A percentile compares a stretch with the other conserved stretches of the same genome.
These are phyloP conservation scores for Scomberomorus guttatus DNA, from an alignment of 2,797 vertebrate genomes.

Conservation along the genomic window DNA sequence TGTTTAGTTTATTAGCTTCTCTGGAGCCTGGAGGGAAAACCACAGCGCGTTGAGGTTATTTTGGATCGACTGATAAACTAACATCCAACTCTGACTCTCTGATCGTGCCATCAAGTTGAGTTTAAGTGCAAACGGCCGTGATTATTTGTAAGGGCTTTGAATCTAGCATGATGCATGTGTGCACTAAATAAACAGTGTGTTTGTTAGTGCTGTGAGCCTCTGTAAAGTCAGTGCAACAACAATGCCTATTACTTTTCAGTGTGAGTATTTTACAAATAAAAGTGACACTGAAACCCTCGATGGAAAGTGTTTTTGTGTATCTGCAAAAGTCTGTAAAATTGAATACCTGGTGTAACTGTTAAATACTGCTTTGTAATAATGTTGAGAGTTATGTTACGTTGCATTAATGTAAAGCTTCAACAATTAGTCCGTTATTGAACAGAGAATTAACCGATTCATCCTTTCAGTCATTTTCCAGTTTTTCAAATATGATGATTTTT, in stretches of 20 bases:
- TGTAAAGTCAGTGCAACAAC: slow-evolving; percentile 75
- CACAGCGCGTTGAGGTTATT: slow-evolving; percentile 36
- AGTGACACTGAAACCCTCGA: slow-evolving; percentile 58
- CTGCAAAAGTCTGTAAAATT: slow-evolving; percentile 6
- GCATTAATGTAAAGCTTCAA: neutral
- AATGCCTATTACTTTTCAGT: slow-evolving; percentile 76
- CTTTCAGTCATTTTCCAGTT: neutral
- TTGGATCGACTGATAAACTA: slow-evolving; percentile 33
- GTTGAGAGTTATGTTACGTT: neutral
- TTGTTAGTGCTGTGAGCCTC: slow-evolving; percentile 82
- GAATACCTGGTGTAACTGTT: neutral
- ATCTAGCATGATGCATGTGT: slow-evolving; percentile 85
- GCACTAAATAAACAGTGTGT: slow-evolving; percentile 80
- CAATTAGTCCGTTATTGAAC: neutral
- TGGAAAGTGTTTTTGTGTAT: slow-evolving; percentile 43
- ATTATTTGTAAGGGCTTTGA: slow-evolving; percentile 80
- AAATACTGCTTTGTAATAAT: neutral
- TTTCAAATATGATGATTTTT: neutral
- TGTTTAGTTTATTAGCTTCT: slow-evolving; percentile 72
- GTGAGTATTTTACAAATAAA: slow-evolving; percentile 85
- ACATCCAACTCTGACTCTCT: slow-evolving; percentile 35
- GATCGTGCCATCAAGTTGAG: slow-evolving; percentile 27
- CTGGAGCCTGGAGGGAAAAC: slow-evolving; percentile 51
- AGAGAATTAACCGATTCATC: no score
- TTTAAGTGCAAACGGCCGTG: slow-evolving; percentile 66